phyloP scores from a whole-genome alignment of 2,113 vertebrate genomes.

The Hypocryptadius cinnamomeus region DNA sequence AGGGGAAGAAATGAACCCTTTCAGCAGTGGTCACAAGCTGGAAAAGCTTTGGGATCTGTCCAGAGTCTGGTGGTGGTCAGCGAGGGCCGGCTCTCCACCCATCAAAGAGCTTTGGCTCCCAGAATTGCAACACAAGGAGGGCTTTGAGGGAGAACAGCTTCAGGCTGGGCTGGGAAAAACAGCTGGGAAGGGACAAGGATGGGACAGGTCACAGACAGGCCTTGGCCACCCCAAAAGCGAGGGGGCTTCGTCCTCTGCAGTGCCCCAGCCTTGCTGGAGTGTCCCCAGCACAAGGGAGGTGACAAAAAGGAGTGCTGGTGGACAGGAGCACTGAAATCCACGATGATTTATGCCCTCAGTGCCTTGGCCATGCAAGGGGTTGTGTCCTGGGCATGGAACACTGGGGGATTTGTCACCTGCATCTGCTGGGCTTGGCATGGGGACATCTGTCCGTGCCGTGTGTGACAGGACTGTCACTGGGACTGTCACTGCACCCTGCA shows the following conservation, averaged over 20 bases:
- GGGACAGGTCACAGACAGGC: neutral
- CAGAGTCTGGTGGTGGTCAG: slow-evolving; percentile 18
- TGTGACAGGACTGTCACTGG: neutral
- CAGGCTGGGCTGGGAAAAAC: neutral
- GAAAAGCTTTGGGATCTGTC: slow-evolving; percentile 15
- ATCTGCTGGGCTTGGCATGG: fast-evolving
- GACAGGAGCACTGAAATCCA: fast-evolving
- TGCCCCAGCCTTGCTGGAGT: neutral
- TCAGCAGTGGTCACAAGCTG: neutral
- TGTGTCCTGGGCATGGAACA: neutral
- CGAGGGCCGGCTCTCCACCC: neutral
- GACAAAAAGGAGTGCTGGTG: fast-evolving
- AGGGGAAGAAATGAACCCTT: slow-evolving; percentile 47
- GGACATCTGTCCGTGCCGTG: fast-evolving
- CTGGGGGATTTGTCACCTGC: neutral
- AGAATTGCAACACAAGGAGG: neutral
- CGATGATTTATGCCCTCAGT: fast-evolving
- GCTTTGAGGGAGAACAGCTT: neutral
- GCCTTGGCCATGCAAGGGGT: neutral
- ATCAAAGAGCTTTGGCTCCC: neutral
- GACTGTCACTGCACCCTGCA: neutral
- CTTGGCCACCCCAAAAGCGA: neutral
- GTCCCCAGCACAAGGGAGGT: neutral
- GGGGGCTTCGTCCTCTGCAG: neutral
- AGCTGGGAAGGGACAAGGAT: neutral